A percentile compares a stretch with the other conserved stretches of the same genome.
Evolutionary conservation across 2,888 invertebrate genomes (phyloP).

Genomic region (Baronia brevicornis): DNA sequence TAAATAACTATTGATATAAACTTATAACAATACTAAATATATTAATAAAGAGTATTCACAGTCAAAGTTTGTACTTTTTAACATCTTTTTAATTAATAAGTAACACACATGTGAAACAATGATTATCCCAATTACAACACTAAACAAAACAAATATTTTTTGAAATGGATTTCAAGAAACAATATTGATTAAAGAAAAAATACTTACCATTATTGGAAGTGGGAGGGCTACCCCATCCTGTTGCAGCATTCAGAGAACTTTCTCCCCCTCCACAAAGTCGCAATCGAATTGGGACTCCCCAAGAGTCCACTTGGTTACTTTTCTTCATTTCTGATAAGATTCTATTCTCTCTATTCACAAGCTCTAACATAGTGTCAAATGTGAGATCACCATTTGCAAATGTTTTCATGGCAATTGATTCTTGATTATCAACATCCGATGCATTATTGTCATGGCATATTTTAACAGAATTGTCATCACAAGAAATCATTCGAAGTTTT

Average conservation of each 20-base stretch:
- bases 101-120: too few species aligned
- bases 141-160: too few species aligned
- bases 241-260: constrained; percentile 85
- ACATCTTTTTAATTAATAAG: too few species aligned
- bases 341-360: constrained; percentile 46
- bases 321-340: constrained; percentile 40
- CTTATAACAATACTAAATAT: too few species aligned
- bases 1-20: too few species aligned
- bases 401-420: constrained; percentile 37
- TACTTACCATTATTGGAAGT: constrained; percentile 77
- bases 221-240: constrained; percentile 87
- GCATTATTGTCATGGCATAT: constrained; percentile 70
- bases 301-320: constrained; percentile 46
- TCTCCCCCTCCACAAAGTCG: constrained; percentile 87
- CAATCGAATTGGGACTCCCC: constrained; percentile 78
- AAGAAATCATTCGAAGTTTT: constrained; percentile 59
- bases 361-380: constrained; percentile 62
- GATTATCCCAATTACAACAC: too few species aligned
- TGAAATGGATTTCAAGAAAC: constrained; percentile 1
- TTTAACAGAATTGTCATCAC: constrained; percentile 51
- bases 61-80: too few species aligned
- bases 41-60: too few species aligned
- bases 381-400: constrained; percentile 71
- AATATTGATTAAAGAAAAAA: neutral
- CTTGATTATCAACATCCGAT: constrained; percentile 40